Evolutionary conservation across 2,113 vertebrate genomes (phyloP), one percentile per base, ranked within the genome.

Genomic region (Mesitornis unicolor): DNA sequence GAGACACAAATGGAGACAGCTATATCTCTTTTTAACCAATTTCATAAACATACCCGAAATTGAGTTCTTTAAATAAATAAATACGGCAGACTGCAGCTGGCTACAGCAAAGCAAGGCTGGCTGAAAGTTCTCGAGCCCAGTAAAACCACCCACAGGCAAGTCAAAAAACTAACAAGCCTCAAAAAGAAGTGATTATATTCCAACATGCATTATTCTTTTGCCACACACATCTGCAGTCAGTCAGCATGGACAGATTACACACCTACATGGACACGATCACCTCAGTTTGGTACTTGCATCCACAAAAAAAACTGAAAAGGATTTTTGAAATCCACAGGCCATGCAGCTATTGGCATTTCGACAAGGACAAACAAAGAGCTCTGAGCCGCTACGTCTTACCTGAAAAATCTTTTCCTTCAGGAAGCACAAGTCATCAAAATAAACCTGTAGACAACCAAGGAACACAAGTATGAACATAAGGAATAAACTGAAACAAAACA

Each of bases 371-470:
- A 96, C 50, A 48, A 42, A 87, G 73, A 95, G 86, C 85, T 78
- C 54, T 54, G 95, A 95, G 93, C 90, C 68, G 97, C 91, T 91
- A 91, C 76, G 95, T 97, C 98, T 99, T 98, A 99, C 98, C 97
- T 97, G 94, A 94, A 96, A 96, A 97, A 95, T 80, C 91, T 96
- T 51, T 97, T 97, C 96, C 97, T 97, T 95, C 97, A 98, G 98
- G 88, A 97, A 98, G 97, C 90, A 97, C 96, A 95, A 97, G 97
- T 96, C 97, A 95, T 95, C 97, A 98, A 98, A 98, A 96, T 95
- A 98, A 98, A 98, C 98, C 98, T 98, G 98, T 81, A 96, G 94
- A 96, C 97, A 98, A 98, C 94, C 98, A 99, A 98, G 97, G 96
- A 98, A 98, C 97, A 97, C 93, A 97, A 98, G 97, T 95, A 97